Percentiles rank a stretch among this genome's conserved stretches.
Evolutionary conservation across 2,888 invertebrate species (phyloP).

Genomic region (Chloroclystis v-ata): DNA sequence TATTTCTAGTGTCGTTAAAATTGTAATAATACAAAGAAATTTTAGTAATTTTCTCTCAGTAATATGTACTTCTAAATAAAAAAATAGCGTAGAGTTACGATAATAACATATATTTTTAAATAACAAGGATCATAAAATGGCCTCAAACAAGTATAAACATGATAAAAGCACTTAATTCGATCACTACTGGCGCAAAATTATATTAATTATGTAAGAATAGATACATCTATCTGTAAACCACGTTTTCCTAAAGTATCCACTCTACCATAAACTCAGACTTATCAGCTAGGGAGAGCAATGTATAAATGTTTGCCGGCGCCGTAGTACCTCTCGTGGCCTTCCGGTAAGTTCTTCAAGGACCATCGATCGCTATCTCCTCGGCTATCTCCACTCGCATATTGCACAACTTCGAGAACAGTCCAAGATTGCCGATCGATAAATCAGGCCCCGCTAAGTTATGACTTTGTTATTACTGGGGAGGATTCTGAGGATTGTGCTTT

Average conservation of each 20-base stretch:
- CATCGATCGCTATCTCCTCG: slow-evolving; percentile 60
- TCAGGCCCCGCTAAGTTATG: slow-evolving; percentile 41
- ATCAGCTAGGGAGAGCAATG: slow-evolving; percentile 43
- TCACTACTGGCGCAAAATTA: no score
- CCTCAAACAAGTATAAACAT: no score
- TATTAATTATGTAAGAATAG: no score
- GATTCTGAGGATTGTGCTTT: slow-evolving; percentile 27
- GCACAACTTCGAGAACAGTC: slow-evolving; percentile 52
- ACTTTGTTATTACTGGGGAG: slow-evolving; percentile 36
- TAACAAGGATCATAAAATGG: no score
- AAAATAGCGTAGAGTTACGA: no score
- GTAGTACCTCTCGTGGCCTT: slow-evolving; percentile 53
- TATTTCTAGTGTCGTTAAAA: no score
- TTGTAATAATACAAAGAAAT: no score
- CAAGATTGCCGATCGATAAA: slow-evolving; percentile 54
- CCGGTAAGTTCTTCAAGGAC: slow-evolving; percentile 59
- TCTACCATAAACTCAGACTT: background rate
- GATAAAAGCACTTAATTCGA: no score
- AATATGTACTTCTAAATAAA: no score
- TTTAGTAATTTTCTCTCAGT: no score
- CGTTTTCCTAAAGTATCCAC: background rate
- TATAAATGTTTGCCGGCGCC: slow-evolving; percentile 61
- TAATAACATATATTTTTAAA: no score
- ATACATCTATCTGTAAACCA: background rate
- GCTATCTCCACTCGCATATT: slow-evolving; percentile 59